Evolutionary conservation across 1,140 invertebrate genomes (phyloP).

Genomic region (Ridgeia piscesae): DNA sequence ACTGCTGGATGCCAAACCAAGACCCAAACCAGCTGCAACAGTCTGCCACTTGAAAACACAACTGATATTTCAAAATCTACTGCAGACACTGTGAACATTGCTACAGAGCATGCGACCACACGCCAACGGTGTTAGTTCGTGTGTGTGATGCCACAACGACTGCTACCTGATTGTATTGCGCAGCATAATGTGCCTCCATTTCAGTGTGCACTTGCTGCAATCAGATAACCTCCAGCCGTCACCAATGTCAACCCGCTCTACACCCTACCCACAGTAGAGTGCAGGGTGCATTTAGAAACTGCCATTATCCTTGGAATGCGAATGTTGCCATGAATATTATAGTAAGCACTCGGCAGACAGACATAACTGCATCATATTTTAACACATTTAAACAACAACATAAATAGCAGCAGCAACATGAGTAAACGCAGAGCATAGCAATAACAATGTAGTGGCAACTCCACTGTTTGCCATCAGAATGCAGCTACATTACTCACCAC

Average conservation of each 20-base stretch:
- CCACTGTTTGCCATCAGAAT: neutral
- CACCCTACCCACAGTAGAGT: neutral
- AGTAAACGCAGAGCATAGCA: neutral
- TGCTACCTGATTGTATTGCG: conserved; percentile 13
- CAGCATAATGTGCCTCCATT: conserved; percentile 21
- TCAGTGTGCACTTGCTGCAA: conserved; percentile 20
- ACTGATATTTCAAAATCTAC: neutral
- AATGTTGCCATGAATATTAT: neutral
- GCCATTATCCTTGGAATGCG: no score
- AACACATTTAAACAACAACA: no score
- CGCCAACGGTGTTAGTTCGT: neutral
- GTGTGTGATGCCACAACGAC: neutral
- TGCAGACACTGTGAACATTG: neutral
- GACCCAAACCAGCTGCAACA: neutral
- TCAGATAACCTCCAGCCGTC: neutral
- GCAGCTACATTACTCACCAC: neutral
- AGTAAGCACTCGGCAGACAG: neutral
- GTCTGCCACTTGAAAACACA: neutral
- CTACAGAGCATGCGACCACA: conserved; percentile 1
- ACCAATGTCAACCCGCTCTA: neutral
- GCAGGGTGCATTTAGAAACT: neutral
- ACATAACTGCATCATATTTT: neutral
- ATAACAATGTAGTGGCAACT: neutral
- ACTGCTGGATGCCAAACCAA: neutral
- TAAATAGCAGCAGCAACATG: neutral